Evolutionary conservation across 1,140 invertebrate genomes (phyloP), one percentile per base, ranked within the genome.

Genomic region (Periplaneta americana): DNA sequence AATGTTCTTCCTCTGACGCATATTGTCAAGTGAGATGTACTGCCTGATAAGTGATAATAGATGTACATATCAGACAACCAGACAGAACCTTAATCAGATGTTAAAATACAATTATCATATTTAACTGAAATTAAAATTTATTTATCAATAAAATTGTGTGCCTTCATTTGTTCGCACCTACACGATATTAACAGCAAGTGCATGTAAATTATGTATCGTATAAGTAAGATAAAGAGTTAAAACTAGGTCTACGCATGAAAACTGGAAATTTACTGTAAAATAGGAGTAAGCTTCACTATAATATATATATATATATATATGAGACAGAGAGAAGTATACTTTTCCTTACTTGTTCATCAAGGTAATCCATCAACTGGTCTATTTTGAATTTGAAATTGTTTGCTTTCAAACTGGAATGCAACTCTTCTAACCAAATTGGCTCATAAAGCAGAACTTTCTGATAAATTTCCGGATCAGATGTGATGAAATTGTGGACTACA

Each of bases 281-380:
- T 66, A 66, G n/a, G n/a, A 66, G 17, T 66, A 66, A 66, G 17
- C n/a, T 66, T 66, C 57, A 17, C 57, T 66, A n/a, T 17, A 15
- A 15, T 77, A 18, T 15, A 77, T n/a, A 2, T 28, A 79, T 34
- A 39, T 79, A 37, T 32, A 79, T 48, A 36, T 37, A 18, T 18
- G 2, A 79, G 36, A 79, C 18, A 36, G 17, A 79, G 17, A 57
- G 1, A n/a, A 32, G 17, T 77, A 34, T 31, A 77, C 11, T 32
- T 11, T 22, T 31, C 39, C 76, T 83, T 84, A 90, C 90, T 85
- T 91, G 87, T 78, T 89, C 86, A 85, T 91, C 90, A 17, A 91
- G 84, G 81, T 88, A 90, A 82, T 88, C 86, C 83, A 89, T 87
- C 0, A 91, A 83, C 33, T 83, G 81, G 74, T 86, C 86, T 8